phyloP scores from a whole-genome alignment of 2,888 invertebrate genomes.

The Venusia cambrica region DNA sequence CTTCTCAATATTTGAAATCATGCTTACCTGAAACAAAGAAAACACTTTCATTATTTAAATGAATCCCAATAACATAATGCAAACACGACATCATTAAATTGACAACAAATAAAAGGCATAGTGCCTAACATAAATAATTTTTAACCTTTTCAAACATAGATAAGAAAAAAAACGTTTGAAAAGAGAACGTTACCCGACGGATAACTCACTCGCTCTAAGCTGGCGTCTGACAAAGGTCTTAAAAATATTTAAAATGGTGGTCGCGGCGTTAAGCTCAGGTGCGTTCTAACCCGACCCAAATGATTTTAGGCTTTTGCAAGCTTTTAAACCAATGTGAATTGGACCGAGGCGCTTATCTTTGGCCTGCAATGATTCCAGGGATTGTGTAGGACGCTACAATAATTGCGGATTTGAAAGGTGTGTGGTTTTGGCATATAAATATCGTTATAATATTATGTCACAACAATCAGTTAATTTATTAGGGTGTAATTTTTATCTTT shows the following conservation, averaged over 20 bases:
- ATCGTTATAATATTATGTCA: too few species aligned
- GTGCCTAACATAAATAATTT: too few species aligned
- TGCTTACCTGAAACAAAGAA: constrained; percentile 51
- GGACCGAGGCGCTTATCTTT: constrained; percentile 48
- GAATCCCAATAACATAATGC: constrained; percentile 6
- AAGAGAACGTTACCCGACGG: constrained; percentile 31
- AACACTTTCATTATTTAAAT: constrained; percentile 19
- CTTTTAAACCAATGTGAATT: constrained; percentile 44
- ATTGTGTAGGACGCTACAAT: constrained; percentile 17
- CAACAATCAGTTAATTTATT: too few species aligned
- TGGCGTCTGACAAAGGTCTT: constrained; percentile 36
- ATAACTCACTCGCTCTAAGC: constrained; percentile 40
- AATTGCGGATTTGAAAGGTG: constrained; percentile 21
- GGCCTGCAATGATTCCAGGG: constrained; percentile 34
- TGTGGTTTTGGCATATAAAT: constrained; percentile 15
- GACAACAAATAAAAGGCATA: too few species aligned
- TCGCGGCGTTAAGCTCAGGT: constrained; percentile 31
- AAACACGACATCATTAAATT: too few species aligned
- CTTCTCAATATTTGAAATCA: too few species aligned
- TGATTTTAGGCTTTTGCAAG: constrained; percentile 42
- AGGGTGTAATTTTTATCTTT: too few species aligned
- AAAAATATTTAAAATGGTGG: constrained; percentile 40
- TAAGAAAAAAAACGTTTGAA: not conserved
- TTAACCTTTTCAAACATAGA: too few species aligned
- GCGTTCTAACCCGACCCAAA: constrained; percentile 29